Evolutionary conservation across 2,797 vertebrate species (phyloP), one percentile per base, ranked within the genome.

Genomic region (Enteromius fasciolatus): DNA sequence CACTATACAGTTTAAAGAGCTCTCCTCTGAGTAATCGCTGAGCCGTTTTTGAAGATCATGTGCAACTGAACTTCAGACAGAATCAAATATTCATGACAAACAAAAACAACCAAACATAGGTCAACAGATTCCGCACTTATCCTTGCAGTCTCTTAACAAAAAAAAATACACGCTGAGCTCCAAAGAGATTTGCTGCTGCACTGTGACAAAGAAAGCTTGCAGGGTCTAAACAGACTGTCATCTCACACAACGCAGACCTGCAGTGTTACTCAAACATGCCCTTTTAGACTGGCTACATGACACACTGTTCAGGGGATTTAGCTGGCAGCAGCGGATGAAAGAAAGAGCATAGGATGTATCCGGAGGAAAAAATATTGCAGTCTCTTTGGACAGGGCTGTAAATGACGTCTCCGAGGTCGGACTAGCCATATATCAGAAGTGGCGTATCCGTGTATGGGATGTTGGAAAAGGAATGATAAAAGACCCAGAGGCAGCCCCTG

Each of bases 141-240:
- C 20, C 20, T 11, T 28, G 2, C 9, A 25, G 12, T 54, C 7
- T 3, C 39, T 36, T 12, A 5, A 17, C 11, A 63, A 25, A 12
- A 28, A 41, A 78, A 48, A 46, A 10, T 12, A 52, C 7, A 14
- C 44, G 15, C 0, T 12, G 8, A 73, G 79, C 39, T 31, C 44
- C 12, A 63, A 81, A 63, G 50, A 52, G 9, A 74, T 52, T 50
- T 73, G 20, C 28, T 48, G 54, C 20, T 3, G 0, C n/a, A 17
- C 18, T 61, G 28, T 75, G 46, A 70, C 31, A 52, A 28, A 61
- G 39, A 39, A 18, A 41, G 41, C 18, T 77, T 52, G 75, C 68
- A 18, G 11, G 39, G 57, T 84, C 78, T 68, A 82, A 87, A 85
- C 82, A 84, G 39, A 69, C 41, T 48, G 36, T 80, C 81, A 28